Percentiles rank a stretch among this genome's conserved stretches.
Conservation (phyloP, 2,113 vertebrate genomes). For the Atherinomorus stipes region DNA sequence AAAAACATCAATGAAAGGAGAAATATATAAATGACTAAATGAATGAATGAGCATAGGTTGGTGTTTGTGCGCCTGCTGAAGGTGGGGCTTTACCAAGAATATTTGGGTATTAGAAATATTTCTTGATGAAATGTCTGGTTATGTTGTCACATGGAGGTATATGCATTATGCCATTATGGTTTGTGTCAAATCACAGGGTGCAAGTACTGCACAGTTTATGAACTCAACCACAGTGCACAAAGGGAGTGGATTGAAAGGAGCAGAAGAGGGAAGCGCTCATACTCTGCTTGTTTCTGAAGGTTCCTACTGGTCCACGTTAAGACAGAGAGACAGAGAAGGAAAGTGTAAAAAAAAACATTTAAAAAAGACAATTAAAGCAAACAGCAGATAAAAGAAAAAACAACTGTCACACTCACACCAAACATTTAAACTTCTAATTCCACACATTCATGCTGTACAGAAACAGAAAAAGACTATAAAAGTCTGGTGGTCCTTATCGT, state of each 20-base stretch:
- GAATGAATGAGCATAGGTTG: conserved; percentile 46
- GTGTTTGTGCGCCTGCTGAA: conserved; percentile 28
- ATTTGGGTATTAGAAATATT: conserved; percentile 23
- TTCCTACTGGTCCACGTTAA: conserved; percentile 82
- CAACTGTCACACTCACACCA: conserved; percentile 1
- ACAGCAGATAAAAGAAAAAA: conserved; percentile 18
- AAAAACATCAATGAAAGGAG: neutral
- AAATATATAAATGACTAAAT: conserved; percentile 44
- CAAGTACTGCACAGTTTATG: conserved; percentile 48
- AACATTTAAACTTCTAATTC: neutral
- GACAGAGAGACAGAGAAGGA: conserved; percentile 70
- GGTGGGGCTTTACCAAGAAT: conserved; percentile 17
- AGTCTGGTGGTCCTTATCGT: neutral
- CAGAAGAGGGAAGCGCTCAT: conserved; percentile 71
- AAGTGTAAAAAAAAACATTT: conserved; percentile 53
- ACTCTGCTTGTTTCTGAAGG: conserved; percentile 86
- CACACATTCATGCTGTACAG: neutral
- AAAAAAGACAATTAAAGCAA: conserved; percentile 29
- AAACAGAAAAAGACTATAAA: conserved; percentile 25
- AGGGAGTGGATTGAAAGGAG: conserved; percentile 61
- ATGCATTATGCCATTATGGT: conserved; percentile 56
- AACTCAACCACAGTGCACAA: conserved; percentile 40
- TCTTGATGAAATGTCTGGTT: conserved; percentile 53
- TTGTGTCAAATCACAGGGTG: conserved; percentile 42
- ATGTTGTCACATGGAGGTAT: conserved; percentile 51